Conservation (phyloP, 2,797 vertebrate species). For the Thunnus albacares region DNA sequence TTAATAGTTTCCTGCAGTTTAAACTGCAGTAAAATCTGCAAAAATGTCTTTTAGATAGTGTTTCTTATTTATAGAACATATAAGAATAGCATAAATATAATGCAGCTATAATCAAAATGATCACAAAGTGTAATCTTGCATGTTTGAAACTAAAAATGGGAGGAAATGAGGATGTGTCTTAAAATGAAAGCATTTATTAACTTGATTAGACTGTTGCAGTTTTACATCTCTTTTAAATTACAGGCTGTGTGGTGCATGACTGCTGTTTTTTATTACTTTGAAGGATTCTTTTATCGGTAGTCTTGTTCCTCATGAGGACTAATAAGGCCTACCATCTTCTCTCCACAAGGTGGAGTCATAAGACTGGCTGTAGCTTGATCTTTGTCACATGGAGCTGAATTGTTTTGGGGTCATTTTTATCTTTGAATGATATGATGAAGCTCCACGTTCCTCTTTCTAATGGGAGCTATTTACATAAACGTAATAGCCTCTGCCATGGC, state of each 20-base stretch:
- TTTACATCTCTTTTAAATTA: neutral
- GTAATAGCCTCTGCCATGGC: conserved; percentile 12
- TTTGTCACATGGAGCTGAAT: neutral
- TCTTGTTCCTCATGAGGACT: too few species aligned
- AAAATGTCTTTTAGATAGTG: neutral
- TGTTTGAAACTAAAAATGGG: neutral
- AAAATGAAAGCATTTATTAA: neutral
- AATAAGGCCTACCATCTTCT: neutral
- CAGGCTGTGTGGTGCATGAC: neutral
- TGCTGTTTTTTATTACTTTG: neutral
- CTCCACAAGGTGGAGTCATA: conserved; percentile 50
- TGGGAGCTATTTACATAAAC: conserved; percentile 20
- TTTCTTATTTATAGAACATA: neutral
- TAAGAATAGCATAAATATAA: too few species aligned
- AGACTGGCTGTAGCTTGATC: neutral
- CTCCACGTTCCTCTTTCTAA: conserved; percentile 4
- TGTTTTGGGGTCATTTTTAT: neutral
- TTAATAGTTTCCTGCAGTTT: neutral
- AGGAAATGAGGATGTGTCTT: neutral
- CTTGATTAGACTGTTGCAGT: neutral
- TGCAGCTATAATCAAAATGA: neutral
- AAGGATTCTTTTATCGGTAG: neutral
- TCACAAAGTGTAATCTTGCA: neutral
- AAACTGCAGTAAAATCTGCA: neutral
- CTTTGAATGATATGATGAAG: conserved; percentile 10